Percentiles rank a stretch among this genome's conserved stretches.
Conservation (phyloP, 2,113 vertebrate species). For the human region DNA sequence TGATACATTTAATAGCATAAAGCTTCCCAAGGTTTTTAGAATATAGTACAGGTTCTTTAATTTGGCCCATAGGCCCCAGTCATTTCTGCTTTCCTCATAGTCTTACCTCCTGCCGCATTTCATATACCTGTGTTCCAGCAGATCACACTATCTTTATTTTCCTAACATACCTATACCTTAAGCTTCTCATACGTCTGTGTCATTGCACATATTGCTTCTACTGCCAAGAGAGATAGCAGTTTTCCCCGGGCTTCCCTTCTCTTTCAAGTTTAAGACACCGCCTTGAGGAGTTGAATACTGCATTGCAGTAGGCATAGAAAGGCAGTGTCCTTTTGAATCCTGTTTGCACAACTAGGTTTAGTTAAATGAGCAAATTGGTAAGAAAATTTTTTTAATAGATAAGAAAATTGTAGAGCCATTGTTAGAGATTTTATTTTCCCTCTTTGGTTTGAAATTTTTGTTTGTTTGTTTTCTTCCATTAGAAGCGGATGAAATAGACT, state of each 20-base stretch:
- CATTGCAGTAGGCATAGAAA: background rate
- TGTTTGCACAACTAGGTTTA: background rate
- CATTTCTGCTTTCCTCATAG: background rate
- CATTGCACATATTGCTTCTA: background rate
- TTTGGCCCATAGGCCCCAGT: background rate
- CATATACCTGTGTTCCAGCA: background rate
- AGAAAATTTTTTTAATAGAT: background rate
- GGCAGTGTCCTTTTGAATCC: background rate
- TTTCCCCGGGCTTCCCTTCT: background rate
- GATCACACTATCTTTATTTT: slow-evolving; percentile 14
- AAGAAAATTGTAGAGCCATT: slow-evolving; percentile 1
- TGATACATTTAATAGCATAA: background rate
- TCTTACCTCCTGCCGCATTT: background rate
- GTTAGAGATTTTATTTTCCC: slow-evolving; percentile 40
- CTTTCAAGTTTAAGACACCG: background rate
- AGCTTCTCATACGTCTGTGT: background rate
- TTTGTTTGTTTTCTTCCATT: slow-evolving; percentile 44
- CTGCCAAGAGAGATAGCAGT: background rate
- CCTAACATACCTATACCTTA: background rate
- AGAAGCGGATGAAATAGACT: slow-evolving; percentile 89
- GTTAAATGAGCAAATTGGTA: background rate
- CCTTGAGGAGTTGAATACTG: background rate
- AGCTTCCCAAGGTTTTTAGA: background rate
- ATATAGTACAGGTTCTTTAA: background rate
- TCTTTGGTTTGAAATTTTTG: slow-evolving; percentile 42